Evolutionary conservation across 1,140 invertebrate genomes (phyloP).

Genomic region (Papilio machaon): DNA sequence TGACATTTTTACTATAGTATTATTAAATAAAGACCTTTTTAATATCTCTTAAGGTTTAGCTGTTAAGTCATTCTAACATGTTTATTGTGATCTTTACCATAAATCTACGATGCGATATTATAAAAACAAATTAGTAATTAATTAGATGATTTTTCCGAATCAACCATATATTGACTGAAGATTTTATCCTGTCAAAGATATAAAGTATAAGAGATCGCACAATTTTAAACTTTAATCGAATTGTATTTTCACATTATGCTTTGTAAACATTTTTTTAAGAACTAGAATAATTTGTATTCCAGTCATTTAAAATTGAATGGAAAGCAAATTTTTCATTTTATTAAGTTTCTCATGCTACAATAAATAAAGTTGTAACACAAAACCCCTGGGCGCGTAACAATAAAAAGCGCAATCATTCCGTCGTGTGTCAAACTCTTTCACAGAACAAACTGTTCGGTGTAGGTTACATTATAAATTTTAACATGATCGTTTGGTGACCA

Average conservation of each 20-base stretch:
- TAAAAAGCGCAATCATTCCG: conserved; percentile 74
- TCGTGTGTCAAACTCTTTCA: conserved; percentile 75
- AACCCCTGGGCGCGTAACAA: conserved; percentile 60
- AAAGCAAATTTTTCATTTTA: conserved; percentile 25
- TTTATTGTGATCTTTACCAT: neutral
- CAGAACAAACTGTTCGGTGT: conserved; percentile 62
- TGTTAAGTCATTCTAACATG: conserved; percentile 25
- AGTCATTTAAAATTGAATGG: conserved; percentile 22
- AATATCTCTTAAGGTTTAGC: neutral
- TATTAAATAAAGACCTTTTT: conserved; percentile 4
- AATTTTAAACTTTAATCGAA: no score
- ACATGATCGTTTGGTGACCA: conserved; percentile 71
- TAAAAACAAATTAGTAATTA: no score
- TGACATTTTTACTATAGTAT: conserved; percentile 48
- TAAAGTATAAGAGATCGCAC: no score
- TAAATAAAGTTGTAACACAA: conserved; percentile 51
- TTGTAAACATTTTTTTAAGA: no score
- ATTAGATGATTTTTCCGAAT: no score
- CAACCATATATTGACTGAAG: no score
- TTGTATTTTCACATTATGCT: neutral
- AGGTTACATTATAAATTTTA: conserved; percentile 80
- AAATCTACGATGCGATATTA: no score
- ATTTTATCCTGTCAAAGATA: no score
- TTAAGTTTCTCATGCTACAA: conserved; percentile 41
- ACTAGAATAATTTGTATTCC: no score